These are phyloP conservation scores for Latheticus oryzae DNA, from an alignment of 2,888 invertebrate species.

Conservation along the genomic window DNA sequence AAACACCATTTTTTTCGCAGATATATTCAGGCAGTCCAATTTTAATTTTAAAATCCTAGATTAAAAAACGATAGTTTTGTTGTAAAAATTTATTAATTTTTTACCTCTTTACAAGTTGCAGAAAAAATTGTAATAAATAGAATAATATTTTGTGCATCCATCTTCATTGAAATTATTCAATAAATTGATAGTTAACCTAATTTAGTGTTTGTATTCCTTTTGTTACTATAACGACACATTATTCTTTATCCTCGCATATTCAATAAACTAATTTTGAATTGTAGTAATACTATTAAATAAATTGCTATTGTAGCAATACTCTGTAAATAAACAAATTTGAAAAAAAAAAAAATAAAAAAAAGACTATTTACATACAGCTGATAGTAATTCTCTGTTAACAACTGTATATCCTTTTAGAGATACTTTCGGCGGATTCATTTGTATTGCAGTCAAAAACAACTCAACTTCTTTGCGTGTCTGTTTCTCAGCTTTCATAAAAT, in stretches of 20 bases:
- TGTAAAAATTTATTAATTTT: constrained; percentile 7
- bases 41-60: constrained; percentile 34
- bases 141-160: constrained; percentile 22
- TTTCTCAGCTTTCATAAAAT: constrained; percentile 70
- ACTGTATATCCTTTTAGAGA: constrained; percentile 75
- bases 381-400: constrained; percentile 74
- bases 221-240: constrained; percentile 40
- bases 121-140: constrained; percentile 11
- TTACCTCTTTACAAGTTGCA: constrained; percentile 32
- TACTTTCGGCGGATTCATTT: constrained; percentile 78
- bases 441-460: constrained; percentile 75
- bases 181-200: constrained; percentile 34
- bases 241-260: constrained; percentile 45
- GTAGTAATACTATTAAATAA: constrained; percentile 74
- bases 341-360: constrained; percentile 1
- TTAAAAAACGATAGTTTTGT: constrained; percentile 3
- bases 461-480: constrained; percentile 76
- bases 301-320: constrained; percentile 74
- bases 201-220: constrained; percentile 27
- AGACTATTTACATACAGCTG: constrained; percentile 70
- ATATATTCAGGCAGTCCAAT: constrained; percentile 36
- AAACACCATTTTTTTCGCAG: constrained; percentile 40
- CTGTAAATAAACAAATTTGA: constrained; percentile 63
- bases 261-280: constrained; percentile 71
- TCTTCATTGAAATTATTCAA: constrained; percentile 10